A percentile compares a stretch with the other conserved stretches of the same genome.
These are phyloP conservation scores for Ranitomeya variabilis DNA, from an alignment of 2,113 vertebrate genomes.

Conservation along the genomic window DNA sequence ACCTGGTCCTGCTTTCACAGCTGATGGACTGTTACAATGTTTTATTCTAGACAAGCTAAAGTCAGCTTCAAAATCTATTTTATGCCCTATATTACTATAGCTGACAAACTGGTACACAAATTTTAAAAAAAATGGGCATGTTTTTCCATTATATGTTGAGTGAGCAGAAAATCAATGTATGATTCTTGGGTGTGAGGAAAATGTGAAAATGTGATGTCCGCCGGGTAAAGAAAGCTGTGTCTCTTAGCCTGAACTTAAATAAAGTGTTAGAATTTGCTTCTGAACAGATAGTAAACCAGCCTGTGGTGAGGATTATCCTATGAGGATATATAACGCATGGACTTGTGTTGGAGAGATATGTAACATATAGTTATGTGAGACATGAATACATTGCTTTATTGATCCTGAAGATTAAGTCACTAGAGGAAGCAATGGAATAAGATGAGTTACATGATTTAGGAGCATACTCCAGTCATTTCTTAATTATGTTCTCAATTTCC, in stretches of 20 bases:
- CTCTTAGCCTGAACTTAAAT: not conserved
- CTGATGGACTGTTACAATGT: too few species aligned
- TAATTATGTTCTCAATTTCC: constrained; percentile 6
- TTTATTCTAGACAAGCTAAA: too few species aligned
- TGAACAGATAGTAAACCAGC: not conserved
- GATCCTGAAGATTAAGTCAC: not conserved
- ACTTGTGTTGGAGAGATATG: not conserved
- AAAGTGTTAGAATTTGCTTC: not conserved
- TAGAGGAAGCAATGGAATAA: not conserved
- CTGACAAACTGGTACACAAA: too few species aligned
- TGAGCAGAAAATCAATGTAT: too few species aligned
- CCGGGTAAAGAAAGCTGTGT: not conserved
- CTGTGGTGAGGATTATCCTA: not conserved
- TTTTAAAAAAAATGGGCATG: too few species aligned
- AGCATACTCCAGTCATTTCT: not conserved
- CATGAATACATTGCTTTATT: not conserved
- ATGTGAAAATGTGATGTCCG: too few species aligned
- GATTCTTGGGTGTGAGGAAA: too few species aligned
- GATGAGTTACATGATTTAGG: not conserved
- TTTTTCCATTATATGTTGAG: too few species aligned
- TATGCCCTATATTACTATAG: too few species aligned
- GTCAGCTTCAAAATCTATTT: too few species aligned
- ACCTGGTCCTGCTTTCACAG: too few species aligned
- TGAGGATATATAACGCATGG: not conserved
- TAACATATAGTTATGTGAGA: not conserved